phyloP scores from a whole-genome alignment of 2,888 invertebrate species.

The Erannis defoliaria region DNA sequence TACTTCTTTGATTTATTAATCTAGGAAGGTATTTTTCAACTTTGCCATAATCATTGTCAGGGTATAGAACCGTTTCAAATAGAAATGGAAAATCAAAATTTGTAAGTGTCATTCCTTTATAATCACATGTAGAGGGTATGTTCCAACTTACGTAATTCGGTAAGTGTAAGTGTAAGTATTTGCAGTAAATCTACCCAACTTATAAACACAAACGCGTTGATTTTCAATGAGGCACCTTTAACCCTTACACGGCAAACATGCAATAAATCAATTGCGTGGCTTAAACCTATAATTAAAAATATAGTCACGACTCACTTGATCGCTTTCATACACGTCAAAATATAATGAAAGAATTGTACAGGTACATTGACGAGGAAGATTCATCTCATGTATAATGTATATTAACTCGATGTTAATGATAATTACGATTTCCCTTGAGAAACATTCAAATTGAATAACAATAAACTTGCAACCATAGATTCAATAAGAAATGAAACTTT shows the following conservation, averaged over 20 bases:
- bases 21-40: too few relatives aligned
- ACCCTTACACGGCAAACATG: slow-evolving; percentile 15
- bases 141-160: background rate
- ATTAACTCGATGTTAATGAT: slow-evolving; percentile 24
- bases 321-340: slow-evolving; percentile 38
- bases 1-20: too few relatives aligned
- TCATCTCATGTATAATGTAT: slow-evolving; percentile 19
- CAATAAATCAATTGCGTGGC: slow-evolving; percentile 30
- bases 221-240: slow-evolving; percentile 33
- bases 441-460: slow-evolving; percentile 22
- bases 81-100: too few relatives aligned
- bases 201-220: slow-evolving; percentile 25
- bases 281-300: slow-evolving; percentile 26
- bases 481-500: slow-evolving; percentile 16
- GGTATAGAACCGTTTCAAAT: too few relatives aligned
- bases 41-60: too few relatives aligned
- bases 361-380: slow-evolving; percentile 33
- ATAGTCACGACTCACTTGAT: slow-evolving; percentile 34
- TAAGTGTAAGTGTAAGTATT: background rate
- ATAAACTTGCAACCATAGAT: slow-evolving; percentile 15
- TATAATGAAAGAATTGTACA: slow-evolving; percentile 40
- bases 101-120: too few relatives aligned
- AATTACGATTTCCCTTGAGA: slow-evolving; percentile 33
- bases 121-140: too few relatives aligned
- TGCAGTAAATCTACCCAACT: slow-evolving; percentile 6